Base-by-base conservation (phyloP, 2,113 vertebrate genomes). In the Crotalus viridis region DNA sequence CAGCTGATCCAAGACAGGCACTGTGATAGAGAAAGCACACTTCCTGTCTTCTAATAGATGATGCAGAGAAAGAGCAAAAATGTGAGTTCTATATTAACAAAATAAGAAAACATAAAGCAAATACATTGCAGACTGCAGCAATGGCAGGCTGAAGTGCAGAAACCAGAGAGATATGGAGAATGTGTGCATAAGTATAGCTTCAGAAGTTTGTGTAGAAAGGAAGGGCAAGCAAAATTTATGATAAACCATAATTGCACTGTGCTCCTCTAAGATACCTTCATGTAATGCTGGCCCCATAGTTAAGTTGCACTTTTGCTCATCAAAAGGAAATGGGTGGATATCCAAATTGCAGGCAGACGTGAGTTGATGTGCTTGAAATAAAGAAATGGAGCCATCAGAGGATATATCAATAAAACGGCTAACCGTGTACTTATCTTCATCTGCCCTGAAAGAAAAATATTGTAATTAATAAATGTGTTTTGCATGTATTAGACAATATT, bases 271-370 rank as follows among this genome's bases (percentile, higher is more conserved):
- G 24, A 81, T 87, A 94, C 94, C 95, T 43, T 3, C 12, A 56
- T 85, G 52, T 51, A 93, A 8, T 17, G 64, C 28, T 33, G 90
- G 10, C 1, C 1, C 24, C 4, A 95, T 0, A 9, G 81, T 74
- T 54, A 94, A 57, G 12, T 69, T 89, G 69, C 95, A 95, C 8
- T 85, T 93, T 90, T 95, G 95, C 9, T 64, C 10, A 89, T 95
- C 95, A 9, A 95, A 95, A 51, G 95, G 95, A 88, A 95, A 95
- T 52, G 61, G 39, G 51, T 92, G 55, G 24, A 94, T 52, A 39
- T 94, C 59, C 74, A 95, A 39, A 4, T 24, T 46, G 85, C 95
- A 95, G n/a, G 94, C 89, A 33, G 91, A 89, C 3, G 95, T 94
- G 43, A 95, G 56, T 17, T 59, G 91, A 10, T 48, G 33, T 8